Evolutionary conservation across 2,797 vertebrate species (phyloP), one percentile per base, ranked within the genome.

Genomic region (Moxostoma hubbsi): DNA sequence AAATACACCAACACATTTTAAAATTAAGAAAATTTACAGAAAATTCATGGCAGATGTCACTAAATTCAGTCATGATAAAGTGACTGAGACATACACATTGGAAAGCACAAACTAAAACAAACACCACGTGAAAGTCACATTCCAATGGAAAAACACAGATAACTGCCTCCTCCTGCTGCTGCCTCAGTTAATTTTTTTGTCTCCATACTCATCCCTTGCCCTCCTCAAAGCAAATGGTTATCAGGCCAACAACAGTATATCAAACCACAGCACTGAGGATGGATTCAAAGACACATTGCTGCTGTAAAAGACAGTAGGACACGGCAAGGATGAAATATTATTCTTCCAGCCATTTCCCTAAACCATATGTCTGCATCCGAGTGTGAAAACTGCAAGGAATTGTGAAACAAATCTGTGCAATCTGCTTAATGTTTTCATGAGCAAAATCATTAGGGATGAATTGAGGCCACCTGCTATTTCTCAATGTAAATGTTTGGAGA

Each of bases 211-310:
- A 65, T 80, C 59, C 54, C 9, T 11, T 65, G 46, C 55, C 43
- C 49, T 83, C 45, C 79, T 80, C 65, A 90, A 86, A 89, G 78
- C 70, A 79, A 70, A 81, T 76, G 82, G 87, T 88, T 82, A 89
- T 90, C 87, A 87, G 86, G 75, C 69, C 71, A 45, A 77, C 88
- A 90, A 90, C 87, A 90, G 80, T 70, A 77, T 47, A 57, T 54
- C 65, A 47, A 81, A 87, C 80, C 61, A 59, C 18, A 57, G 65
- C 45, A 7, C 46, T 46, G 10, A 36, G 69, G 5, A 72, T 72
- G 47, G 58, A 53, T 65, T 45, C 24, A 54, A 51, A 75, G 55
- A 76, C n/a, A 69, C 5, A 45, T 43, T 69, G 45, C 43, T 61
- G 45, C 62, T 65, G 75, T 74, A 72, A 79, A 57, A 63, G 58